phyloP scores from a whole-genome alignment of 2,113 vertebrate genomes.

The Columba livia region DNA sequence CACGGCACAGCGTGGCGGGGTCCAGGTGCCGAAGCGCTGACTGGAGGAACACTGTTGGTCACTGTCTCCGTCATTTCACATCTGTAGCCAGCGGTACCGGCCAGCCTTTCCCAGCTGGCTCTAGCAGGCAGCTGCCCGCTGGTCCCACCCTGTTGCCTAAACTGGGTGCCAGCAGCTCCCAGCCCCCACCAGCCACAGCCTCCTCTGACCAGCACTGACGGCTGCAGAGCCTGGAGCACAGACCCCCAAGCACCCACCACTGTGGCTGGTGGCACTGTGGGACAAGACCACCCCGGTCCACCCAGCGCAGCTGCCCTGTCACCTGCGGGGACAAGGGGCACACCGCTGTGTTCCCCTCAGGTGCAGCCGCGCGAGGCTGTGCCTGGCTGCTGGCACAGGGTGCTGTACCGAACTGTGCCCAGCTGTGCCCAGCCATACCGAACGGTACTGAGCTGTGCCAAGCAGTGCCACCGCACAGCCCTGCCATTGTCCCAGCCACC shows the following conservation, averaged over 20 bases:
- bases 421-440: not conserved
- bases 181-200: not conserved
- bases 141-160: fast-evolving
- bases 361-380: not conserved
- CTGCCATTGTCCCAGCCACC: not conserved
- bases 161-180: not conserved
- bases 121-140: not conserved
- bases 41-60: fast-evolving
- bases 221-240: not conserved
- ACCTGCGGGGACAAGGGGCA: not conserved
- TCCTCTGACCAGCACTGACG: fast-evolving
- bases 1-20: fast-evolving
- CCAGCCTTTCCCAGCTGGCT: not conserved
- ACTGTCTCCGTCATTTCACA: not conserved
- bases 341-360: not conserved
- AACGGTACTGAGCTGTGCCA: not conserved
- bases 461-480: not conserved
- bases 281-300: not conserved
- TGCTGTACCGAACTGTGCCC: not conserved
- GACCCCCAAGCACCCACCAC: not conserved
- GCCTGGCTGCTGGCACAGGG: not conserved
- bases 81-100: fast-evolving
- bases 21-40: fast-evolving
- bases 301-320: fast-evolving
- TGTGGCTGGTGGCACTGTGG: fast-evolving